phyloP scores from a whole-genome alignment of 2,888 invertebrate species.

The Drosophila eohydei region DNA sequence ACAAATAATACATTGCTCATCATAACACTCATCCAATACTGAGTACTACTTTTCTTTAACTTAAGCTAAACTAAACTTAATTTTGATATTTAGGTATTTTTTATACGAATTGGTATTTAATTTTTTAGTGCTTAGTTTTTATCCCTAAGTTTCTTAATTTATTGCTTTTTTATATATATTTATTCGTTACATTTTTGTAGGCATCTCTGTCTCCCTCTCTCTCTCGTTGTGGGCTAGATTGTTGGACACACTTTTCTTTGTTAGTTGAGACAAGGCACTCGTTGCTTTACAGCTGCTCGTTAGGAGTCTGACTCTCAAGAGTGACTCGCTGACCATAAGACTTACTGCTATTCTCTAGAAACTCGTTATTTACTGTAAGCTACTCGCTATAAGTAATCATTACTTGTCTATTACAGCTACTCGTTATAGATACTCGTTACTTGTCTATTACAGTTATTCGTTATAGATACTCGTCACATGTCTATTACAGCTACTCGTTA shows the following conservation, averaged over 20 bases:
- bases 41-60: constrained; percentile 37
- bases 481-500: not conserved
- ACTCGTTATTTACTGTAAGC: not conserved
- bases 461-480: not conserved
- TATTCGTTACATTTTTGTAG: constrained; percentile 35
- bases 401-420: not conserved
- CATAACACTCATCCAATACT: constrained; percentile 33
- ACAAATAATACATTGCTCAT: constrained; percentile 32
- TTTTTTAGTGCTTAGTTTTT: constrained; percentile 45
- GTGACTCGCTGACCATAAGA: not conserved
- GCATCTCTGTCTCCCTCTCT: constrained; percentile 11
- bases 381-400: constrained; percentile 2
- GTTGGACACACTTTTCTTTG: not conserved
- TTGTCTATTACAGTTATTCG: not conserved
- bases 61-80: constrained; percentile 60
- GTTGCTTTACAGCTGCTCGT: not conserved
- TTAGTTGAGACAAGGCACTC: not conserved
- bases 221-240: constrained; percentile 28
- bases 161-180: constrained; percentile 1
- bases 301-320: no score
- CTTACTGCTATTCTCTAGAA: not conserved
- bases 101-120: constrained; percentile 66
- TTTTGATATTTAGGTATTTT: constrained; percentile 52
- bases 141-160: constrained; percentile 55
- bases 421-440: not conserved